Evolutionary conservation across 2,113 vertebrate species (phyloP), one percentile per base, ranked within the genome.

Genomic region (Takifugu bimaculatus): DNA sequence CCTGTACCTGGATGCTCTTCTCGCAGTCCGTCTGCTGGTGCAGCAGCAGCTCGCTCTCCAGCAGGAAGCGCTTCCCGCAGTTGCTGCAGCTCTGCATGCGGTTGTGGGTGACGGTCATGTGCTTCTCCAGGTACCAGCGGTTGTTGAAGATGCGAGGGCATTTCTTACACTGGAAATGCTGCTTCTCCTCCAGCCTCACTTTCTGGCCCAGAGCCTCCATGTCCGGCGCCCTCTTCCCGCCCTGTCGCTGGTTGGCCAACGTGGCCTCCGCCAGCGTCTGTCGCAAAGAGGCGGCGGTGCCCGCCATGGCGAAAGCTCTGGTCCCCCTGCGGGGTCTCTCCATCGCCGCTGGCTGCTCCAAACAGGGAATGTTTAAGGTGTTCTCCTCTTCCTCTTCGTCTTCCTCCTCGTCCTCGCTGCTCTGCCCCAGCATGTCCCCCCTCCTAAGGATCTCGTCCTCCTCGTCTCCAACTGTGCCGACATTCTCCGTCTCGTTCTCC

Each of bases 11-110:
- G 85, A 98, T 97, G 89, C 93, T 95, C 85, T 95, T 95, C 91
- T 98, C 96, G 2, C 96, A 98, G 92, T 96, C 93, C 0, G 96
- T 98, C 91, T 98, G 96, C 50, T 95, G 94, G 87, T 98, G 96
- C 73, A 98, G 87, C 70, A 94, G 91, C 68, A 98, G 89, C 83
- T 98, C 96, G 0, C 94, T 97, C 89, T 98, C 96, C 60, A 98
- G 89, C 72, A 97, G 84, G 88, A 98, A 98, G 74, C 94, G 92
- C 42, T 98, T 98, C 81, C 96, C 95, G 0, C 96, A 98, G 85
- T 94, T 93, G 74, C 92, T 94, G 0, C 96, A 98, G 91, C 96
- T 95, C 90, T 97, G 94, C 96, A 96, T 95, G 66, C 96, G 94
- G 80, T 94, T 96, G 89, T 98, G 96, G 0, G 96, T 96, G 86